Evolutionary conservation across 2,113 vertebrate genomes (phyloP), one percentile per base, ranked within the genome.

Genomic region (Gymnocephalus cernua): DNA sequence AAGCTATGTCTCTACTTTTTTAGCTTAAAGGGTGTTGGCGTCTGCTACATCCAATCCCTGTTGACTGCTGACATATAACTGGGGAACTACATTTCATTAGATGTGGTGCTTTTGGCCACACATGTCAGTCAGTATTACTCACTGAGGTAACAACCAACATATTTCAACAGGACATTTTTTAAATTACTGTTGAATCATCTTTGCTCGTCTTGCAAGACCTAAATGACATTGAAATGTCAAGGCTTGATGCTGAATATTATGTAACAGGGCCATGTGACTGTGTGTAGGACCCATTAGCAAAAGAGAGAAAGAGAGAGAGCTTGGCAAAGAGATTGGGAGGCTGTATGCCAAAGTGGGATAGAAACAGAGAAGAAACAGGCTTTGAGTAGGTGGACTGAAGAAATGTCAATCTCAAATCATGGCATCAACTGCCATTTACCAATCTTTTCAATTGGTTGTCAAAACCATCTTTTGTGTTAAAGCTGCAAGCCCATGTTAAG

Each of bases 301-400:
- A 70, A 79, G 72, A 48, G 53, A 19, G 51, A 19, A 32, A 77
- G 32, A 61, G 67, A 68, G 72, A 25, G 68, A 62, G 58, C 32
- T 77, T 74, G 81, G 62, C 69, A 78, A 61, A 72, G 48, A 63
- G 66, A 71, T 29, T 27, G 23, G 19, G 66, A 77, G 80, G 69
- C 57, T 53, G 50, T 58, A 51, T 83, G 85, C 79, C 80, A 88
- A 59, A 58, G 51, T 73, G 48, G 23, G 71, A 77, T 53, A 72
- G 69, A 82, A 82, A n/a, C n/a, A n/a, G n/a, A n/a, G n/a, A n/a
- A 70, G 71, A 77, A 73, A 74, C 35, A 87, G 85, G 72, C 59
- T 82, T 70, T 86, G 80, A 87, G 88, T 83, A 65, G 86, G 86
- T 79, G 80, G 83, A 70, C 82, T 67, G 74, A 88, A 58, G 29